phyloP scores from a whole-genome alignment of 2,888 invertebrate genomes.

The Papilio gigon region DNA sequence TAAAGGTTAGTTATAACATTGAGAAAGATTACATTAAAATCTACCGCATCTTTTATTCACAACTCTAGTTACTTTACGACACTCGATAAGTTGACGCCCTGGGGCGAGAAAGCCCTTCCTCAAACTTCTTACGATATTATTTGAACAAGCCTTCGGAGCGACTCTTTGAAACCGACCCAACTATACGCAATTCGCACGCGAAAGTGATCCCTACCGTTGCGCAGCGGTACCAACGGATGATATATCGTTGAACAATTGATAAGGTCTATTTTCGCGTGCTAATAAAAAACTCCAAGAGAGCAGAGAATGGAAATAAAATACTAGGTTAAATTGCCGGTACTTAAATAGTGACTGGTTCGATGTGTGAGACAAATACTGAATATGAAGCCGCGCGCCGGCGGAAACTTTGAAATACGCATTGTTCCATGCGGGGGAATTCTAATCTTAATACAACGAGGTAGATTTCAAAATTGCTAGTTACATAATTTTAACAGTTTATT shows the following conservation, averaged over 20 bases:
- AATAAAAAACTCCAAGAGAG: constrained; percentile 44
- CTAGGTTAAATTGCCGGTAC: constrained; percentile 63
- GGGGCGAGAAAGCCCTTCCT: constrained; percentile 66
- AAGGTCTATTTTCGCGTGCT: constrained; percentile 48
- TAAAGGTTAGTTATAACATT: too few species aligned
- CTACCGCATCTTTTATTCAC: constrained; percentile 49
- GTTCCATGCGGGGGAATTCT: constrained; percentile 39
- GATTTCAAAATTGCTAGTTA: constrained; percentile 8
- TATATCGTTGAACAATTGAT: constrained; percentile 47
- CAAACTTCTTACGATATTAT: constrained; percentile 77
- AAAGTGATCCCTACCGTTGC: constrained; percentile 53
- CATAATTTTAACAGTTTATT: constrained; percentile 46
- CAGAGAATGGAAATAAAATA: constrained; percentile 56
- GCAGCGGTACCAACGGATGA: constrained; percentile 41
- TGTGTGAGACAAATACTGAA: constrained; percentile 62
- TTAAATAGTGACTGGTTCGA: constrained; percentile 59
- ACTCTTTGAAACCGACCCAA: constrained; percentile 47
- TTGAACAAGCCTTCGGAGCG: constrained; percentile 63
- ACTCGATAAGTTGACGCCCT: constrained; percentile 71
- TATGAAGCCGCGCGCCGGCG: constrained; percentile 54
- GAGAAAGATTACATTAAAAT: constrained; percentile 48
- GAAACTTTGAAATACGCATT: constrained; percentile 48
- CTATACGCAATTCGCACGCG: constrained; percentile 48
- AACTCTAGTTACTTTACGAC: constrained; percentile 54
- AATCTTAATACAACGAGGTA: constrained; percentile 15